Conservation (phyloP, 1,140 invertebrate genomes). For the Mylabris phalerata region DNA sequence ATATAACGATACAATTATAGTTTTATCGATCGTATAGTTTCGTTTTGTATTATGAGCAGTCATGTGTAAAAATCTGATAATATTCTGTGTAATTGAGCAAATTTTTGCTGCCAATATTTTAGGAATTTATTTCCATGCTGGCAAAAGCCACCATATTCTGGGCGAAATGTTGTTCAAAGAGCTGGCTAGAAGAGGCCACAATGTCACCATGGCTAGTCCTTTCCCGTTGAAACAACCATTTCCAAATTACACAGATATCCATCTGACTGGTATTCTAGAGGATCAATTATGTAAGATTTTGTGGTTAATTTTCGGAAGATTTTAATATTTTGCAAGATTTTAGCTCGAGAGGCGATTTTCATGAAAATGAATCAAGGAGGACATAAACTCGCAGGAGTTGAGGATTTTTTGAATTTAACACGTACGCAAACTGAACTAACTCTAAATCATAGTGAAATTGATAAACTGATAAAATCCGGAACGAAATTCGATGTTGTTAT, state of each 20-base stretch:
- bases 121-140: constrained; percentile 14
- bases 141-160: constrained; percentile 21
- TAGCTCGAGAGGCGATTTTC: constrained; percentile 12
- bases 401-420: constrained; percentile 1
- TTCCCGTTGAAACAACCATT: constrained; percentile 44
- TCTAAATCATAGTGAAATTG: constrained; percentile 12
- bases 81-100: not conserved
- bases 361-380: constrained; percentile 13
- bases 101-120: constrained; percentile 18
- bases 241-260: constrained; percentile 46
- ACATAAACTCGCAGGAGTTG: not conserved
- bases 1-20: too few relatives aligned
- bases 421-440: constrained; percentile 15
- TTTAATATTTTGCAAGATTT: not conserved
- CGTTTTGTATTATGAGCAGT: too few relatives aligned
- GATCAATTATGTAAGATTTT: constrained; percentile 25
- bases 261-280: constrained; percentile 17
- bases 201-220: constrained; percentile 45
- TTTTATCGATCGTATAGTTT: not conserved
- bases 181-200: constrained; percentile 41
- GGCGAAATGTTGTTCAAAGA: constrained; percentile 35
- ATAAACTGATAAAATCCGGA: constrained; percentile 5
- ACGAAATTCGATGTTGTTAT: constrained; percentile 18
- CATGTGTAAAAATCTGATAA: not conserved
- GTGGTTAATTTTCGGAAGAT: constrained; percentile 27